Evolutionary conservation across 2,113 vertebrate species (phyloP).

Genomic region (Epinephelus lanceolatus): DNA sequence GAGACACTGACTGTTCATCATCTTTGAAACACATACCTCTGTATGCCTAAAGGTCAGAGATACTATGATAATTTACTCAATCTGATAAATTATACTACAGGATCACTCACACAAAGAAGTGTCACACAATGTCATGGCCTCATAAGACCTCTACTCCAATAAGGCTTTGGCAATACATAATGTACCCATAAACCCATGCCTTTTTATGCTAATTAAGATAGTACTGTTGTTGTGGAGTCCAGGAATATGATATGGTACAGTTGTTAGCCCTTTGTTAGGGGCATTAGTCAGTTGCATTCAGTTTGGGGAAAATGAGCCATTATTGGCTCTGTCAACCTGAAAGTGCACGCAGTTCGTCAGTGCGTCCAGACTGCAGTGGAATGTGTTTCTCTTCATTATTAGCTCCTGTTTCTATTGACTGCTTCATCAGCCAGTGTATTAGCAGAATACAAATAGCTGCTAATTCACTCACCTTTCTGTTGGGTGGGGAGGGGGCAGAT

Average conservation of each 20-base stretch:
- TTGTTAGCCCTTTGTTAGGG: not conserved
- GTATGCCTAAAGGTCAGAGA: not conserved
- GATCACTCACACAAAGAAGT: not conserved
- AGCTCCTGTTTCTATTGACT: conserved; percentile 34
- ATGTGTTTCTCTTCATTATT: conserved; percentile 63
- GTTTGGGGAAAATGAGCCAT: conserved; percentile 31
- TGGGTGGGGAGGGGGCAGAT: not conserved
- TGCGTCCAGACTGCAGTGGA: conserved; percentile 17
- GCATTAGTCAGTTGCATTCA: not conserved
- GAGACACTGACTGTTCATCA: too few relatives aligned
- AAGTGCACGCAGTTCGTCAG: conserved; percentile 54
- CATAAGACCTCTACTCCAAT: not conserved
- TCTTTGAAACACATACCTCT: not conserved
- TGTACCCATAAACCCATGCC: not conserved
- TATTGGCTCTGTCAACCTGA: conserved; percentile 49
- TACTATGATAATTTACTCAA: not conserved
- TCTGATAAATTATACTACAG: not conserved
- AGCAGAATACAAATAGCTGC: conserved; percentile 30
- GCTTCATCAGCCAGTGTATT: conserved; percentile 23
- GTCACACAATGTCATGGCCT: not conserved
- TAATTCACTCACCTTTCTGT: not conserved
- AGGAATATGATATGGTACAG: not conserved
- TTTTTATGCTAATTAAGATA: not conserved
- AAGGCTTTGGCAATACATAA: not conserved
- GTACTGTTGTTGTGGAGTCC: not conserved